These are phyloP conservation scores for Halichoerus grypus DNA, from an alignment of 2,113 vertebrate species.

Conservation along the genomic window DNA sequence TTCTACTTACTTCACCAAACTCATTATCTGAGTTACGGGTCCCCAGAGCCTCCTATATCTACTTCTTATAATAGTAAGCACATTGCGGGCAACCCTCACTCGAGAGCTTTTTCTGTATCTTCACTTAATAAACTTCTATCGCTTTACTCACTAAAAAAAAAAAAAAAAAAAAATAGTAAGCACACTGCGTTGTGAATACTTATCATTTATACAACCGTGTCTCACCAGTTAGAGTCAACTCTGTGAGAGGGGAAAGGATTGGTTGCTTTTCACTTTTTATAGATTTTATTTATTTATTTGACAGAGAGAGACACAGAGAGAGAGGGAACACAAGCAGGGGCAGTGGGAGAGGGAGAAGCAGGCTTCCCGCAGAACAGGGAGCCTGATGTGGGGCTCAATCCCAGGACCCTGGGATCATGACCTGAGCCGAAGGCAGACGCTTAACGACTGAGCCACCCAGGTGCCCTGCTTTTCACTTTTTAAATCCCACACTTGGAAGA, in stretches of 20 bases:
- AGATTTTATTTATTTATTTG: no score
- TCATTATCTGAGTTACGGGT: neutral
- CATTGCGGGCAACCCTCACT: neutral
- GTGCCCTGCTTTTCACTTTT: neutral
- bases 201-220: conserved; percentile 12
- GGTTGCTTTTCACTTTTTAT: neutral
- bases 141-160: no score
- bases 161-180: neutral
- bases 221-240: neutral
- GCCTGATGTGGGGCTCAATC: no score
- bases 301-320: no score
- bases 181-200: neutral
- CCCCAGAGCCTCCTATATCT: neutral
- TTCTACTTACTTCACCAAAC: conserved; percentile 23
- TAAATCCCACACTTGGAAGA: neutral
- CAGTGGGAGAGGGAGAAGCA: no score
- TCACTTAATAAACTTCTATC: no score
- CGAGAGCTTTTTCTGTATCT: no score
- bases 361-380: no score
- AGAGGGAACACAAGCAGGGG: no score
- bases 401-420: no score
- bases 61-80: conserved; percentile 20
- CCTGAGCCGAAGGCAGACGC: no score
- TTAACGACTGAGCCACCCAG: no score
- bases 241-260: conserved; percentile 10